Base-by-base conservation (phyloP, 2,113 vertebrate genomes). In the Cairina moschata region DNA sequence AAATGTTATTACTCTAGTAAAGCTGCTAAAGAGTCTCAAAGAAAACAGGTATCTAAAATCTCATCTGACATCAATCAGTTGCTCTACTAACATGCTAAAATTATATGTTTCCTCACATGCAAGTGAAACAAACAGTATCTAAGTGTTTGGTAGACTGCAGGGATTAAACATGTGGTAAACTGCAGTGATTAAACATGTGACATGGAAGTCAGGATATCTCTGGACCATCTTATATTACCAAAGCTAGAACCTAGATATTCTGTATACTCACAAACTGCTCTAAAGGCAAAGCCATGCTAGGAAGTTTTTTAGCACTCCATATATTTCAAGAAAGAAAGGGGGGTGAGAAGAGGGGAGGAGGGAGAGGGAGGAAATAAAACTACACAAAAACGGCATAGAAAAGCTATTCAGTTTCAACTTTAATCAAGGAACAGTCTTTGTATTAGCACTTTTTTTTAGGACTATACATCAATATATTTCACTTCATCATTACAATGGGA, bases 361-460 rank as follows among this genome's bases (percentile, higher is more conserved):
- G 28, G 23, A 22, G 2, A 10, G 4, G 7, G 2, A 66, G 3
- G 8, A 65, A 2, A 38, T 67, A 88, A 88, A 90, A 78, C 8
- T 66, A 3, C 5, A 36, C 5, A 32, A 50, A 42, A 71, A 25
- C 29, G n/a, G 12, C 18, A 38, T 7, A 22, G 40, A 63, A 85
- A 71, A 62, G 13, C 8, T 82, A 2, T 71, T 92, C 3, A 2
- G 8, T 7, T 67, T 67, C 46, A 74, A 18, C 40, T 66, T 84
- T 23, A 50, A 74, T 20, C 22, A 5, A 11, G 23, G 6, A 74
- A 62, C 0, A 3, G 25, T 2, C 2, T 73, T 60, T 13, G 2
- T 6, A 31, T 73, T 46, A 42, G 2, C 25, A 36, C 8, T 56
- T 4, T 58, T 3, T 87, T 66, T 48, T 48, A 62, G 13, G 20